Base-by-base conservation (phyloP, 30 jellyfish, hydroid and myxozoan genomes). In the Turritopsis rubra region DNA sequence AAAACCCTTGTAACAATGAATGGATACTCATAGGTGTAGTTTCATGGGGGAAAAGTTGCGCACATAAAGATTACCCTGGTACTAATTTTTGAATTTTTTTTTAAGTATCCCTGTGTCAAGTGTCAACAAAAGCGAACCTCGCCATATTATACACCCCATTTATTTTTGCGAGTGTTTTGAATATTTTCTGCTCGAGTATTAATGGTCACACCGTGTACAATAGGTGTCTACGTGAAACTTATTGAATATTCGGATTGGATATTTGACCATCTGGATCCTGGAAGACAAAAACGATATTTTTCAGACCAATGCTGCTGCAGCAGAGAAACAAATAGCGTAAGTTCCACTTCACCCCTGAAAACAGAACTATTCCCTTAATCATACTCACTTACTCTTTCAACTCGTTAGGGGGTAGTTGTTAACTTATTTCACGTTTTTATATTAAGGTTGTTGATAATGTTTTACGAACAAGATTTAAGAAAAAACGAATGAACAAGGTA, bases 41-140 rank as follows among this genome's bases (percentile, higher is more conserved):
- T 9, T 91, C 97, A 16, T 91, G 97, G 97, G 97, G 97, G 60
- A 71, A 94, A 84, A 94, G 97, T 81, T 91, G 97, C 52, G 97
- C 97, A 5, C 95, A 88, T 23, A 79, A 91, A 23, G 85, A 87
- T 31, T 91, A 86, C 77, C 97, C 97, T 52, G 97, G 97, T 91
- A 66, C 18, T n/a, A 23, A 29, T 25, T 19, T 41, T 41, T 41
- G 60, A 41, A 41, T 41, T 41, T 66, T 1, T n/a, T 66, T 7
- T 7, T 25, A 17, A n/a, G 17, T 17, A 66, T 1, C 13, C 60
- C 60, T 3, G 9, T 3, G 60, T 41, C 60, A 41, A 41, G 60
- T 13, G 60, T 41, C n/a, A n/a, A n/a, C n/a, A n/a, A n/a, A n/a
- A n/a, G n/a, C n/a, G n/a, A n/a, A n/a, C n/a, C n/a, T n/a, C n/a